Evolutionary conservation across 2,797 vertebrate species (phyloP).

Genomic region (Mastacembelus armatus): DNA sequence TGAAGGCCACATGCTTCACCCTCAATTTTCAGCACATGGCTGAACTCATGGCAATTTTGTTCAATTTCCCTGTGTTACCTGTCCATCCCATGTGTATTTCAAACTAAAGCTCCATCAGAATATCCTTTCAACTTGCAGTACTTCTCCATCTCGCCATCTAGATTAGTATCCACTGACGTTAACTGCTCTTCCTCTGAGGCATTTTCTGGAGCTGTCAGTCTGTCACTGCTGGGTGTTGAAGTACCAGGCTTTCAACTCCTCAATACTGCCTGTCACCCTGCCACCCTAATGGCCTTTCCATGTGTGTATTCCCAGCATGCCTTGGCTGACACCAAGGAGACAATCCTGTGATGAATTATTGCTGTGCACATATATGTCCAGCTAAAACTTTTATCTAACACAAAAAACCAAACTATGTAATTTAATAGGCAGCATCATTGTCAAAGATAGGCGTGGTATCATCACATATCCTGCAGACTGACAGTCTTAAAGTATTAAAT

Average conservation of each 20-base stretch:
- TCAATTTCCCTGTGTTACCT: slow-evolving; percentile 6
- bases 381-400: no score
- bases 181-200: slow-evolving; percentile 34
- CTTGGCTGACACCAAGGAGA: not conserved
- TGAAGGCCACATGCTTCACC: not conserved
- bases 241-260: slow-evolving; percentile 38
- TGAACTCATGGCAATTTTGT: not conserved
- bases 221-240: slow-evolving; percentile 27
- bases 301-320: slow-evolving; percentile 10
- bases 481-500: slow-evolving; percentile 21
- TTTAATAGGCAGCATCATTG: not conserved
- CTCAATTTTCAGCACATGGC: not conserved
- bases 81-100: not conserved
- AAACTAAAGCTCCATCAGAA: slow-evolving; percentile 3
- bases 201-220: slow-evolving; percentile 39
- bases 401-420: not conserved
- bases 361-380: not conserved
- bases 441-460: slow-evolving; percentile 7
- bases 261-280: slow-evolving; percentile 28
- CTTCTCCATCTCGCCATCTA: slow-evolving; percentile 8
- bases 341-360: not conserved
- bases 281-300: slow-evolving; percentile 9
- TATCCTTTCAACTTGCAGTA: not conserved
- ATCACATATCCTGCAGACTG: slow-evolving; percentile 7
- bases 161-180: slow-evolving; percentile 30